phyloP scores from a whole-genome alignment of 2,797 vertebrate species.

The Rhynchonycteris naso region DNA sequence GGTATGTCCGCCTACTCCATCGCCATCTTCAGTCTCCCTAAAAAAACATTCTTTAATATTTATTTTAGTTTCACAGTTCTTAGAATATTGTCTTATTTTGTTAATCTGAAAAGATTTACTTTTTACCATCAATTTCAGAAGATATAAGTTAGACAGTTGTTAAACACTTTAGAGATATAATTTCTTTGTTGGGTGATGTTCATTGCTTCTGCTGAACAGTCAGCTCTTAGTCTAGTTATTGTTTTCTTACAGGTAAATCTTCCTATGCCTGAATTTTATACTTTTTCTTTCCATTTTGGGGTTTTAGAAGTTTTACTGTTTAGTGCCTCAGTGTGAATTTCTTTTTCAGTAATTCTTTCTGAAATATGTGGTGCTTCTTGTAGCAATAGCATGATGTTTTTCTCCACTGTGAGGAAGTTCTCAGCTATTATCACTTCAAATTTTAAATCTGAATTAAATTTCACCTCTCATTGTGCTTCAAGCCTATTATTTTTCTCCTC shows the following conservation, averaged over 20 bases:
- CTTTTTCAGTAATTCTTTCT: not conserved
- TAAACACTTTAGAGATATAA: not conserved
- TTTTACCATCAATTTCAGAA: slow-evolving; percentile 5
- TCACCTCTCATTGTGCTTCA: not conserved
- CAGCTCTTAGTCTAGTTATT: not conserved
- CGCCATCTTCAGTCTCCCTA: too few relatives aligned
- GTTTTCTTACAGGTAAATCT: not conserved
- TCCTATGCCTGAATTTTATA: not conserved
- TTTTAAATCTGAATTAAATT: not conserved
- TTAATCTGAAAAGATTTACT: not conserved
- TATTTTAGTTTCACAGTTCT: not conserved
- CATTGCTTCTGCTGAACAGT: not conserved
- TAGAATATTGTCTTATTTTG: not conserved
- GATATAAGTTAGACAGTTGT: not conserved
- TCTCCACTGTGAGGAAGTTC: not conserved
- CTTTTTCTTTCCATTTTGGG: not conserved
- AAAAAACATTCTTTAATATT: not conserved
- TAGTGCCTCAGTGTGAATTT: not conserved
- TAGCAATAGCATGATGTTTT: not conserved
- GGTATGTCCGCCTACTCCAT: too few relatives aligned
- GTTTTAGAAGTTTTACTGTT: not conserved
- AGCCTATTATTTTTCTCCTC: not conserved
- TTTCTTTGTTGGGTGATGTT: not conserved
- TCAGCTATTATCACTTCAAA: not conserved
- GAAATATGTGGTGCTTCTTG: not conserved